Evolutionary conservation across 2,113 vertebrate genomes (phyloP).

Genomic region (Neomonachus schauinslandi): DNA sequence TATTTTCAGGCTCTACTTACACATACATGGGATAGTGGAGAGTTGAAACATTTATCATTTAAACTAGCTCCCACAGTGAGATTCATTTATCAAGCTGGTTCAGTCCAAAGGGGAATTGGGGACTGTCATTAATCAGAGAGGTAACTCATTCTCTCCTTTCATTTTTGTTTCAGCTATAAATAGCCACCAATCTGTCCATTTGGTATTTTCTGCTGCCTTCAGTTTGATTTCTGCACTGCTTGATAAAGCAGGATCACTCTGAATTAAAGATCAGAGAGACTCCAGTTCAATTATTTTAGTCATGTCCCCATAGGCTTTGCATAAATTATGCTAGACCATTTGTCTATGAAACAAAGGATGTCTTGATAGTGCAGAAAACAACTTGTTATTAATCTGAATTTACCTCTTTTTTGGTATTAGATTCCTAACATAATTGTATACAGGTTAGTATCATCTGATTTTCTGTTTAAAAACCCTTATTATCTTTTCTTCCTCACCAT

Average conservation of each 20-base stretch:
- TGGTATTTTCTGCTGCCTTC: slow-evolving; percentile 40
- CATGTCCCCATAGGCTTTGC: not conserved
- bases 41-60: slow-evolving; percentile 10
- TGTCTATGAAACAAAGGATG: not conserved
- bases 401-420: not conserved
- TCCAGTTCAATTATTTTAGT: slow-evolving; percentile 13
- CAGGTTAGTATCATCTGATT: not conserved
- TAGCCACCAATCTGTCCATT: slow-evolving; percentile 4
- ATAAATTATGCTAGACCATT: not conserved
- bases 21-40: not conserved
- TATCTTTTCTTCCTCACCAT: not conserved
- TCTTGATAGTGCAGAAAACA: not conserved
- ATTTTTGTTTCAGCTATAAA: slow-evolving; percentile 56
- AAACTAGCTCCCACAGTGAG: not conserved
- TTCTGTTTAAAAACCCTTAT: not conserved
- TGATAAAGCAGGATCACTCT: not conserved
- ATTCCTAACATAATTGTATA: not conserved
- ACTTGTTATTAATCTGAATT: not conserved
- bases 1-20: slow-evolving; percentile 13
- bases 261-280: slow-evolving; percentile 49
- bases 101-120: not conserved
- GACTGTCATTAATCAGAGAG: not conserved
- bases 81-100: slow-evolving; percentile 46
- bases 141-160: not conserved
- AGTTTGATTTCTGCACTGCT: not conserved